Conservation (phyloP, 2,888 invertebrate species). For the Gari tellinella region DNA sequence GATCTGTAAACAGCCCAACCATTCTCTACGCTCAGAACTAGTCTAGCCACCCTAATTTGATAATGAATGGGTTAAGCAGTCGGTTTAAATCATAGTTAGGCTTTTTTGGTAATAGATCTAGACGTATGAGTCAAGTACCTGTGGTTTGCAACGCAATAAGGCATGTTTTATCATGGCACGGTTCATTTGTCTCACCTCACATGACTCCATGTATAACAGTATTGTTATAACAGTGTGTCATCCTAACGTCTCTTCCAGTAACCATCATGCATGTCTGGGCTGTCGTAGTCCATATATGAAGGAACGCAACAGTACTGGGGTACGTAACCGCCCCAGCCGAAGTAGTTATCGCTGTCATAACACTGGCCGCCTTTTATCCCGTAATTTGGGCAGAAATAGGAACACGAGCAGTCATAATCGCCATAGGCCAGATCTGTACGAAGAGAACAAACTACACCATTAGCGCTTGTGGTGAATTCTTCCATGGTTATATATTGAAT, state of each 20-base stretch:
- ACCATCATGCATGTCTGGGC: slow-evolving; percentile 16
- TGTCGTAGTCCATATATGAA: slow-evolving; percentile 39
- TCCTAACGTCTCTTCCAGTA: not conserved
- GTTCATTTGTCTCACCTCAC: not conserved
- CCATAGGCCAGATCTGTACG: slow-evolving; percentile 34
- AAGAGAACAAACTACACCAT: too few relatives aligned
- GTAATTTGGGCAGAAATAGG: slow-evolving; percentile 43
- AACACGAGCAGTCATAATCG: slow-evolving; percentile 53
- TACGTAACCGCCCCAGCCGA: slow-evolving; percentile 29
- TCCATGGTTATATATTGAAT: too few relatives aligned
- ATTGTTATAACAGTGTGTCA: not conserved
- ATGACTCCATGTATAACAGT: not conserved
- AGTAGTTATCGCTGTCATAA: slow-evolving; percentile 35
- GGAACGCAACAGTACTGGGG: slow-evolving; percentile 48
- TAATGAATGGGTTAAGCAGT: too few relatives aligned
- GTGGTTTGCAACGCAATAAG: not conserved
- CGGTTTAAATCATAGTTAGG: too few relatives aligned
- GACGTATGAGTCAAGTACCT: not conserved
- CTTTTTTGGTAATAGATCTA: too few relatives aligned
- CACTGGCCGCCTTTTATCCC: slow-evolving; percentile 36
- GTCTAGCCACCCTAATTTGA: too few relatives aligned
- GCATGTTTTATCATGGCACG: too few relatives aligned
- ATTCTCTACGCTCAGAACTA: too few relatives aligned
- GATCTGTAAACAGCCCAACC: too few relatives aligned
- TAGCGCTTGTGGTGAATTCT: not conserved